Conservation (phyloP, 1,140 invertebrate genomes). For the Whitmania pigra region DNA sequence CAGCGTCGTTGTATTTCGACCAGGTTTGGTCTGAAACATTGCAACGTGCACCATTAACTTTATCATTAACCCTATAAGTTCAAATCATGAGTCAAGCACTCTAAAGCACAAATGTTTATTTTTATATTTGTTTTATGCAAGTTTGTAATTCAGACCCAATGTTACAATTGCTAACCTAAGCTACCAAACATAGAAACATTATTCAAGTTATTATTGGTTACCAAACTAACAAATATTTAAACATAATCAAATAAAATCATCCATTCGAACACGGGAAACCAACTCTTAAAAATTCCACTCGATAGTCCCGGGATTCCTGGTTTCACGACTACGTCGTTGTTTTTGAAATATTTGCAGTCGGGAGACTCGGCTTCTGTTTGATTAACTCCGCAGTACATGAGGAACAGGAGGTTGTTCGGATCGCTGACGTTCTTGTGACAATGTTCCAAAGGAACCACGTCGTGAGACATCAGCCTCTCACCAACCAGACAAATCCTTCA, state of each 20-base stretch:
- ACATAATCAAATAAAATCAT: neutral
- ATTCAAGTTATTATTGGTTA: neutral
- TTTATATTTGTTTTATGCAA: too few relatives aligned
- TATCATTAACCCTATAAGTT: neutral
- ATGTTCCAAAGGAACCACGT: neutral
- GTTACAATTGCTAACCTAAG: too few relatives aligned
- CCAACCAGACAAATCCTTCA: slow-evolving; percentile 19
- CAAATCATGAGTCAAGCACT: neutral
- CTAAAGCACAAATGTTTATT: too few relatives aligned
- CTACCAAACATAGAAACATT: too few relatives aligned
- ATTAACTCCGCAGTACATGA: neutral
- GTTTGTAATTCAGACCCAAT: too few relatives aligned
- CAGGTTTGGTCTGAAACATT: neutral
- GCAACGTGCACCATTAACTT: neutral
- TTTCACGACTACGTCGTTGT: neutral
- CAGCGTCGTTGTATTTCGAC: neutral
- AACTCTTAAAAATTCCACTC: slow-evolving; percentile 16
- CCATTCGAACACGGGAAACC: neutral
- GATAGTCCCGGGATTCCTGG: slow-evolving; percentile 3
- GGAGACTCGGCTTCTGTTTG: neutral
- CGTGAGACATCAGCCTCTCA: slow-evolving; percentile 10
- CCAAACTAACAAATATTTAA: too few relatives aligned
- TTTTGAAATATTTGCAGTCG: slow-evolving; percentile 17
- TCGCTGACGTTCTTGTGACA: slow-evolving; percentile 8
- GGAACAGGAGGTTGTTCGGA: neutral